Evolutionary conservation across 92 coral and sea anemone genomes (phyloP).

Genomic region (Hydrozoanthus gracilis): DNA sequence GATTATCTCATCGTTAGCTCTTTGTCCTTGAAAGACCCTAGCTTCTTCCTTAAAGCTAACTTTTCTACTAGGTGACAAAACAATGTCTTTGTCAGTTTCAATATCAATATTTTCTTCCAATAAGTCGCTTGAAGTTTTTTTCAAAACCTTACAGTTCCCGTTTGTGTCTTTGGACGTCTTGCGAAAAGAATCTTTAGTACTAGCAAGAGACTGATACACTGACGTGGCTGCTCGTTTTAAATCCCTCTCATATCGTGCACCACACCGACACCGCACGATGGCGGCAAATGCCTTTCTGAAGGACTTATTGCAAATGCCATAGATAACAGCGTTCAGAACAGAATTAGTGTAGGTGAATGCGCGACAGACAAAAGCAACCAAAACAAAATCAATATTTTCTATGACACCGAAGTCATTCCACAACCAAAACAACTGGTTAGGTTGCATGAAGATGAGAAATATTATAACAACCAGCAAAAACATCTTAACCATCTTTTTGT

Average conservation of each 20-base stretch:
- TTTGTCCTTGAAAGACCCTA: not conserved
- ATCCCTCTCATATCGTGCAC: conserved; percentile 66
- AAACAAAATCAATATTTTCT: conserved; percentile 55
- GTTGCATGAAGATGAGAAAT: conserved; percentile 89
- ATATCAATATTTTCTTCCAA: not conserved
- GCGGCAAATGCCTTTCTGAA: conserved; percentile 75
- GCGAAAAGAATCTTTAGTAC: not conserved
- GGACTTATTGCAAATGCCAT: conserved; percentile 82
- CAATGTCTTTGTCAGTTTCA: not conserved
- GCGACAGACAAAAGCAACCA: conserved; percentile 76
- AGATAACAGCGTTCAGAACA: conserved; percentile 77
- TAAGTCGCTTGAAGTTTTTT: no score
- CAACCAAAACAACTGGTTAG: conserved; percentile 90
- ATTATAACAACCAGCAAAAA: conserved; percentile 82
- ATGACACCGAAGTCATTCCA: conserved; percentile 68
- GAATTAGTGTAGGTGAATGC: conserved; percentile 92
- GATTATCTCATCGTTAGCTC: not conserved
- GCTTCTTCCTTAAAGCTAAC: conserved; percentile 9
- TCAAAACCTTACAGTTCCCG: not conserved
- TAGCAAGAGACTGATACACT: not conserved
- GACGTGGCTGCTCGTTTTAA: conserved; percentile 4
- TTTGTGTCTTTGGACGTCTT: not conserved
- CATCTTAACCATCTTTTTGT: conserved; percentile 85
- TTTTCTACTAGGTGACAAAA: not conserved
- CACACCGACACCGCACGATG: conserved; percentile 70